Conservation (phyloP, 2,113 vertebrate genomes). For the Conger conger region DNA sequence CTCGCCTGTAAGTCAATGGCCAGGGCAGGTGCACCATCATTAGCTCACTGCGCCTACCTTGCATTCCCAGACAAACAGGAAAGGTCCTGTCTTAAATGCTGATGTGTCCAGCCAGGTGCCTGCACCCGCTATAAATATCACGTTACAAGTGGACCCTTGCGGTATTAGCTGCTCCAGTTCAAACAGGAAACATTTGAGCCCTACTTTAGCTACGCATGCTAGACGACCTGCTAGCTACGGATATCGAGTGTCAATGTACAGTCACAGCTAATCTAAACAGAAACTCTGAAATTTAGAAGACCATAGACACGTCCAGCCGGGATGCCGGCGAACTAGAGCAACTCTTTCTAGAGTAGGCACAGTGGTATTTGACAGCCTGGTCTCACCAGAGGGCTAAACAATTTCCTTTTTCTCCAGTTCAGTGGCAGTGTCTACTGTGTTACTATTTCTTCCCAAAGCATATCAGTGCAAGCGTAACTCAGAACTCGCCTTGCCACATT, state of each 20-base stretch:
- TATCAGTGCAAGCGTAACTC: neutral
- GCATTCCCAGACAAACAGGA: constrained; percentile 55
- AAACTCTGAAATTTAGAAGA: neutral
- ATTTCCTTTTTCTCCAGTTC: neutral
- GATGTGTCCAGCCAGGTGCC: constrained; percentile 55
- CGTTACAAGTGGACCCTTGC: neutral
- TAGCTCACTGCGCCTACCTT: constrained; percentile 48
- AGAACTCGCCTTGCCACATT: neutral
- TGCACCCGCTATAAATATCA: constrained; percentile 22
- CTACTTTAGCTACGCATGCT: neutral
- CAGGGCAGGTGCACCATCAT: constrained; percentile 56
- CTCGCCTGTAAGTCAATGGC: constrained; percentile 47
- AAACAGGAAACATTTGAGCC: constrained; percentile 26
- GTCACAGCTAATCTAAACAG: constrained; percentile 1
- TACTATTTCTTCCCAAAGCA: neutral
- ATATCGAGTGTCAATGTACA: neutral
- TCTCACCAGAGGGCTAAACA: neutral
- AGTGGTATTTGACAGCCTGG: neutral
- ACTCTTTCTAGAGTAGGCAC: neutral
- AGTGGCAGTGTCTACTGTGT: neutral
- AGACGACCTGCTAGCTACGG: neutral
- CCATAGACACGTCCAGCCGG: neutral
- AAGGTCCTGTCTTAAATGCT: constrained; percentile 46
- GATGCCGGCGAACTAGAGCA: neutral
- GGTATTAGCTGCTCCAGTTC: constrained; percentile 3